These are phyloP conservation scores for Stomorhina lunata DNA, from an alignment of 2,888 invertebrate species.

Conservation along the genomic window DNA sequence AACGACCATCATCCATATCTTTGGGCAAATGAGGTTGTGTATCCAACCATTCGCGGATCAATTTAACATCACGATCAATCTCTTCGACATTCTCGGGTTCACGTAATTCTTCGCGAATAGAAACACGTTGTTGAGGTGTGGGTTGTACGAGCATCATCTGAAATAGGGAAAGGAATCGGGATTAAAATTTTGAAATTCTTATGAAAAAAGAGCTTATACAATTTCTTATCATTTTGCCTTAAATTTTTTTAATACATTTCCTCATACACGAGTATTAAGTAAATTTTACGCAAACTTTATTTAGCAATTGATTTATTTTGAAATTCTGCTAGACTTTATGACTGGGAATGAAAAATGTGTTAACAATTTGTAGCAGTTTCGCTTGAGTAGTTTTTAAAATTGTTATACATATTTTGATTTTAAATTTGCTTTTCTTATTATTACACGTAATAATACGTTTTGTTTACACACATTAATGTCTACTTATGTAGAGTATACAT, in stretches of 20 bases:
- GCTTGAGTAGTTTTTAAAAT: constrained; percentile 21
- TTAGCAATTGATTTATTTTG: background rate
- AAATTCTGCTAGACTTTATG: background rate
- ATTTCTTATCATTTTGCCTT: too few species aligned
- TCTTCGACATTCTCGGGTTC: constrained; percentile 82
- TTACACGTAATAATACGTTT: constrained; percentile 2
- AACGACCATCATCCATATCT: constrained; percentile 86
- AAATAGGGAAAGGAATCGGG: constrained; percentile 9
- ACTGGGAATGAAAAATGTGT: background rate
- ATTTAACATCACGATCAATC: constrained; percentile 83
- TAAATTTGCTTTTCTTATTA: background rate
- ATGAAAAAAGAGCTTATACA: too few species aligned
- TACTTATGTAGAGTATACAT: background rate
- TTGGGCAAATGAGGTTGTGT: constrained; percentile 86
- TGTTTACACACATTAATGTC: constrained; percentile 1
- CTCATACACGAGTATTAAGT: background rate
- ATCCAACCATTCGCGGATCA: constrained; percentile 85
- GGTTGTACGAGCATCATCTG: constrained; percentile 85
- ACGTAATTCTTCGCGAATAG: constrained; percentile 85
- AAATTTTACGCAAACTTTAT: background rate
- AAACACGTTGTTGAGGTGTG: constrained; percentile 84
- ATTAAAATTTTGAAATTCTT: too few species aligned
- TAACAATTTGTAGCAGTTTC: background rate
- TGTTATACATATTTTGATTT: background rate
- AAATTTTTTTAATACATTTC: too few species aligned